Base-by-base conservation (phyloP, 2,797 vertebrate genomes). In the Acridotheres tristis region DNA sequence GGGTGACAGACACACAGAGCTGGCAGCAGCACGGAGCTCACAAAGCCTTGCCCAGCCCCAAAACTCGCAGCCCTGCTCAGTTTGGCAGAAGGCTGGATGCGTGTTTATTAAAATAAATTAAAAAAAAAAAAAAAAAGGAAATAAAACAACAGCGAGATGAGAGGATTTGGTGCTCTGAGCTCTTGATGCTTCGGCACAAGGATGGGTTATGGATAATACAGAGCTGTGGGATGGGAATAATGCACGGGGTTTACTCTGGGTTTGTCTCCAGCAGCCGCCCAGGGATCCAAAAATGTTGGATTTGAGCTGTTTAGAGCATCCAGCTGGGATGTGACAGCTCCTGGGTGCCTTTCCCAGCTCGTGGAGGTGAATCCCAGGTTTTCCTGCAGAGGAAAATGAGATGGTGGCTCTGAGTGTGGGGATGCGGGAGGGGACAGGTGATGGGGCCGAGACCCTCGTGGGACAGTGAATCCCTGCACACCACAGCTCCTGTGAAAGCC, bases 91-190 rank as follows among this genome's bases (percentile, higher is more conserved):
- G 42, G 48, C 65, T 77, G 19, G 1, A 4, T 50, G 58, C 0
- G 38, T 88, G 11, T 89, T 91, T 91, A 81, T 83, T 42, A 13
- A 40, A 23, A 32, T 32, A 42, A 36, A 36, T 36, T 36, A 9
- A 36, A 36, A 36, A n/a, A n/a, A n/a, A n/a, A n/a, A 36, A 30
- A 29, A 11, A 48, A 50, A 38, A 15, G 19, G 19, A 23, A 69
- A n/a, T 51, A 43, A 66, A 55, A 5, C 78, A 87, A 30, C 40
- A 26, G 32, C 11, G 48, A 51, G 66, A 40, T 3, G 51, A 55
- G n/a, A 89, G 95, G 90, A 94, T 94, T 95, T 82, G 90, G 12
- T 4, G 73, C 50, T 75, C 85, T 90, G 94, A 91, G 88, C 91
- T 94, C 32, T 90, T 75, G 11, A 61, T 74, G 79, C 94, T 69